phyloP scores from a whole-genome alignment of 1,140 invertebrate genomes.

The Leucophenga varia region DNA sequence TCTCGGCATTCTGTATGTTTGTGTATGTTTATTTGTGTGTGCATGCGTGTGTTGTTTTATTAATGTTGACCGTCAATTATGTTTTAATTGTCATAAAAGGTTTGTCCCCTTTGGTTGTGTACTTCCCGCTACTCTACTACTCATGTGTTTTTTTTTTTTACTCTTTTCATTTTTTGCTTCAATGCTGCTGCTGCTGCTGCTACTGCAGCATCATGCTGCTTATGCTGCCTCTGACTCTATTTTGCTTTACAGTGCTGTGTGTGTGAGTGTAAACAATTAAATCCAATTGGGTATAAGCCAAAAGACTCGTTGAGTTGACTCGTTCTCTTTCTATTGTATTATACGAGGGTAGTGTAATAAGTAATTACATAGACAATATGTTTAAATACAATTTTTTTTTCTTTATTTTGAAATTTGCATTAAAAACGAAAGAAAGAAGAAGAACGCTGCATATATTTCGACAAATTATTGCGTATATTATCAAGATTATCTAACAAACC shows the following conservation, averaged over 20 bases:
- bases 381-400: neutral
- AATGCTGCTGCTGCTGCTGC: slow-evolving; percentile 5
- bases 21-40: slow-evolving; percentile 1
- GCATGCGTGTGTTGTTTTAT: slow-evolving; percentile 41
- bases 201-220: slow-evolving; percentile 12
- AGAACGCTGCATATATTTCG: neutral
- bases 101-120: slow-evolving; percentile 30
- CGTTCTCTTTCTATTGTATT: no score
- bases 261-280: slow-evolving; percentile 43
- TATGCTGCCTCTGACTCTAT: neutral
- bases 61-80: slow-evolving; percentile 57
- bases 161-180: no score
- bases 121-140: neutral
- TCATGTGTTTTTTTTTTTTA: neutral
- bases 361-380: no score
- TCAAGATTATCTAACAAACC: no score
- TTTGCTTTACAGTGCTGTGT: no score
- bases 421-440: neutral
- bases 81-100: slow-evolving; percentile 57
- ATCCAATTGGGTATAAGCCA: slow-evolving; percentile 48
- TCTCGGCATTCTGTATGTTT: no score
- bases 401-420: neutral
- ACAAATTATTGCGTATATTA: no score
- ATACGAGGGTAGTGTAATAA: no score
- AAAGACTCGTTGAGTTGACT: slow-evolving; percentile 18